A percentile compares a stretch with the other conserved stretches of the same genome.
Evolutionary conservation across 2,113 vertebrate genomes (phyloP).

Genomic region (Aplodontia rufa): DNA sequence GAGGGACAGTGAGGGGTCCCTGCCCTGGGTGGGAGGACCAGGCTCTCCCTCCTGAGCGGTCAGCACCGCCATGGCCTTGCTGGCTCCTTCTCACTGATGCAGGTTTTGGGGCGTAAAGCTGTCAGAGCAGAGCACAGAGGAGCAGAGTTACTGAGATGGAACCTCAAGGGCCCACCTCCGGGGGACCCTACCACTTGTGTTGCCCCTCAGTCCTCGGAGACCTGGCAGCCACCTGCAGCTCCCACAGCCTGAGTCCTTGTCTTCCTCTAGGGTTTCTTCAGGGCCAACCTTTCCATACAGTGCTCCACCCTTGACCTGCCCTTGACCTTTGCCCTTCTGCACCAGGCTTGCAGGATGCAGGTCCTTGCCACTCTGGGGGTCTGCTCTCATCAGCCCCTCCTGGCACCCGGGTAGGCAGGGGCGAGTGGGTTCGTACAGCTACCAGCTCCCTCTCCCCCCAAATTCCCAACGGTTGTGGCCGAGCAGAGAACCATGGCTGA

Average conservation of each 20-base stretch:
- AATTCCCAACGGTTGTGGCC: fast-evolving
- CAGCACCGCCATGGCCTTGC: conserved; percentile 86
- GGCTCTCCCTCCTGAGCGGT: background rate
- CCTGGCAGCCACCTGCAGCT: background rate
- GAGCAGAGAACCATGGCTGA: conserved; percentile 77
- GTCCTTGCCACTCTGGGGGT: fast-evolving
- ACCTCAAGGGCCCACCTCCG: fast-evolving
- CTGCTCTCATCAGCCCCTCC: background rate
- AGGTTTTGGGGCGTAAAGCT: conserved; percentile 97
- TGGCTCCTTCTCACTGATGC: conserved; percentile 90
- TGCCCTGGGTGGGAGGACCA: too few species aligned
- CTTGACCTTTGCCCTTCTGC: too few species aligned
- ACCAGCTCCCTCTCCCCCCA: background rate
- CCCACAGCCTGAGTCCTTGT: too few species aligned
- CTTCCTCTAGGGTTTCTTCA: background rate
- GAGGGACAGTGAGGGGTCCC: background rate
- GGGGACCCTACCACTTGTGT: fast-evolving
- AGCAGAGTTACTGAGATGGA: background rate
- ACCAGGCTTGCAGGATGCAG: background rate
- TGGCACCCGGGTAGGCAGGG: background rate
- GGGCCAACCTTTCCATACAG: fast-evolving
- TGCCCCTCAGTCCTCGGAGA: background rate
- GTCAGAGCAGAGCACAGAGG: conserved; percentile 23
- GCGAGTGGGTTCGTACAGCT: fast-evolving
- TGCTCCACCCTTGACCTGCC: too few species aligned